Base-by-base conservation (phyloP, 2,113 vertebrate genomes). In the Pluvialis apricaria region DNA sequence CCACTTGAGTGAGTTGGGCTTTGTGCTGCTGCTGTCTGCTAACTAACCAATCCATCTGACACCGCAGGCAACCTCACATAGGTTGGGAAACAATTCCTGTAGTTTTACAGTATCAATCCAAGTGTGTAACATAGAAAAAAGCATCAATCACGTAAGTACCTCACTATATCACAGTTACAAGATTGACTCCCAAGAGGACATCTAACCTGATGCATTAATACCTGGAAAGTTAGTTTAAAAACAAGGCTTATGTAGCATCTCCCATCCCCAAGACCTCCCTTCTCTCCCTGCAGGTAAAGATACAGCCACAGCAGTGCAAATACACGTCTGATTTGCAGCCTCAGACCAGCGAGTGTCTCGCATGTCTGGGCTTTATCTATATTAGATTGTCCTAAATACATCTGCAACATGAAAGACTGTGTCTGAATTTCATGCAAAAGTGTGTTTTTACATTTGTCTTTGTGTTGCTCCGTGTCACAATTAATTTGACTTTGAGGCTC, bases 371-470 rank as follows among this genome's bases (percentile, higher is more conserved):
- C 34, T 87, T 73, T 82, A 13, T 89, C 78, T 80, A 14, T 62
- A 19, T 92, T 57, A 55, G 62, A 42, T 85, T 31, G 26, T 80
- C 84, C 86, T 85, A 70, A 91, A 70, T 95, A 82, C 73, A 70
- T 92, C n/a, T 90, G 66, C 0, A 0, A 91, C 91, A 68, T 73
- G 78, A 85, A 95, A 96, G 78, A 20, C 71, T 38, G 9, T 69
- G 91, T 95, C 91, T 97, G 84, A 85, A 92, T 84, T 95, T 90
- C 42, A 87, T 90, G 78, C 78, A 77, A 85, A 96, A 83, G n/a
- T 29, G 4, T 95, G 81, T 85, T 95, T 96, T 91, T 91, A 91
- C 91, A 72, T 95, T 96, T 95, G 92, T 84, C 82, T 96, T 94
- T 94, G 73, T 91, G 94, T 97, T 96, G 81, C 91, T 91, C 0